These are phyloP conservation scores for Agrotis segetum DNA, from an alignment of 2,888 invertebrate species.

Conservation along the genomic window DNA sequence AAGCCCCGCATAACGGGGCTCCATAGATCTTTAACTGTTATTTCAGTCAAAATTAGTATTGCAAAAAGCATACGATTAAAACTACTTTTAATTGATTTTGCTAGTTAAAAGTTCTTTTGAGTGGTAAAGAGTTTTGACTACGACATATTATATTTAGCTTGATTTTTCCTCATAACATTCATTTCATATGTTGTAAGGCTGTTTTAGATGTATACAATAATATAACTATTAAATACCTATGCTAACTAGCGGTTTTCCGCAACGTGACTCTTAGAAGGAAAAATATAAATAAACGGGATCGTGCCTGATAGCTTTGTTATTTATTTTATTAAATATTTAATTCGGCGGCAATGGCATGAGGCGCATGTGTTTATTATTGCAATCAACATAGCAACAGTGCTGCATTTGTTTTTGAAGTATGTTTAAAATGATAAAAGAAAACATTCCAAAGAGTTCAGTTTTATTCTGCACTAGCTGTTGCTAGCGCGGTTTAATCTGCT, in stretches of 20 bases:
- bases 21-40: no score
- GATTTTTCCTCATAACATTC: conserved; percentile 45
- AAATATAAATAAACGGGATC: conserved; percentile 26
- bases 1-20: no score
- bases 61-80: no score
- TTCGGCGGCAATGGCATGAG: conserved; percentile 13
- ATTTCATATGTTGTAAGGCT: conserved; percentile 15
- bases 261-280: conserved; percentile 57
- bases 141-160: conserved; percentile 4
- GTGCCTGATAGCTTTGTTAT: conserved; percentile 25
- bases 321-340: conserved; percentile 15
- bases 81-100: no score
- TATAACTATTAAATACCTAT: neutral
- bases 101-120: no score
- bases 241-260: conserved; percentile 45
- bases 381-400: neutral
- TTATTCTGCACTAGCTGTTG: neutral
- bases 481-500: no score
- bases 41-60: no score
- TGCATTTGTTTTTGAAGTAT: neutral
- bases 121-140: no score
- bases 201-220: conserved; percentile 3
- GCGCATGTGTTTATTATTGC: neutral
- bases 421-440: no score
- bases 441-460: neutral